These are phyloP conservation scores for Falco columbarius DNA, from an alignment of 2,797 vertebrate genomes.

Conservation along the genomic window DNA sequence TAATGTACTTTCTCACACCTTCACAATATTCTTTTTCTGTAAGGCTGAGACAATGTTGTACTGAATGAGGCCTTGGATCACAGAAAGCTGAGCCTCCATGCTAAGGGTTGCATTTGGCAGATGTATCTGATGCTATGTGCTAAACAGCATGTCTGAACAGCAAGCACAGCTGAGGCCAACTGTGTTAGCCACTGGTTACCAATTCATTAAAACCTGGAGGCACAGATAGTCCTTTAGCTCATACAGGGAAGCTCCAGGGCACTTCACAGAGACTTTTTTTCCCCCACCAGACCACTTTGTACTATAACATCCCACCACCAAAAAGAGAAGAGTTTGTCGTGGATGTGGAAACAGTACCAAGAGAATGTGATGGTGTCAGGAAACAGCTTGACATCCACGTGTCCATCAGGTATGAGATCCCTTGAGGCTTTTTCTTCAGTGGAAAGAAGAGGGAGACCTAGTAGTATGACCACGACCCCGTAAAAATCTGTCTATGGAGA, in stretches of 20 bases:
- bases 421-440: not conserved
- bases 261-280: not conserved
- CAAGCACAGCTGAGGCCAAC: not conserved
- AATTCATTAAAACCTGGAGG: not conserved
- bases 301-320: slow-evolving; percentile 65
- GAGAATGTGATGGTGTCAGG: not conserved
- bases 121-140: not conserved
- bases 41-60: not conserved
- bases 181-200: not conserved
- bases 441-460: not conserved
- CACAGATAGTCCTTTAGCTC: not conserved
- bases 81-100: not conserved
- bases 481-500: not conserved
- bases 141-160: not conserved
- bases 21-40: not conserved
- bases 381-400: slow-evolving; percentile 10
- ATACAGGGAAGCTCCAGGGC: not conserved
- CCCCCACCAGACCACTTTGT: slow-evolving; percentile 45
- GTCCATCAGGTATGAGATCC: slow-evolving; percentile 53
- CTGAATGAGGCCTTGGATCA: not conserved
- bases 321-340: slow-evolving; percentile 60
- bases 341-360: slow-evolving; percentile 27
- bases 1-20: not conserved
- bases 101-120: not conserved
- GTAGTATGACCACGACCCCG: not conserved